These are phyloP conservation scores for Hippoglossus hippoglossus DNA, from an alignment of 2,797 vertebrate genomes.

Conservation along the genomic window DNA sequence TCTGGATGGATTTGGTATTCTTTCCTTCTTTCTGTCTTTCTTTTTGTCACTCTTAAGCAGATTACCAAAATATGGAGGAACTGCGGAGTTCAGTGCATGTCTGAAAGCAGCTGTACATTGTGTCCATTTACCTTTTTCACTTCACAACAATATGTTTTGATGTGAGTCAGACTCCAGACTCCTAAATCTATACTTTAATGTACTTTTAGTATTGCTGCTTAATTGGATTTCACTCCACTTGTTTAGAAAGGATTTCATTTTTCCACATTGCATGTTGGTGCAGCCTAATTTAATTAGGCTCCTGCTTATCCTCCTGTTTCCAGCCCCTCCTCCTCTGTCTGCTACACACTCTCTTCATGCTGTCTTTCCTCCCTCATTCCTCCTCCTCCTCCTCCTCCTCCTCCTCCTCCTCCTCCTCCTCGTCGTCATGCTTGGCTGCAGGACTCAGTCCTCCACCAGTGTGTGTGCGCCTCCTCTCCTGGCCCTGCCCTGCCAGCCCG, in stretches of 20 bases:
- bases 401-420: conserved; percentile 3
- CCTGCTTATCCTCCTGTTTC: neutral
- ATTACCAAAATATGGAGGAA: too few species aligned
- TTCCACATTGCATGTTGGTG: neutral
- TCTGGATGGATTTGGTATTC: too few species aligned
- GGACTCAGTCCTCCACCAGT: conserved; percentile 3
- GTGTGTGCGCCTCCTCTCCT: conserved; percentile 8
- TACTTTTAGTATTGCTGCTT: neutral
- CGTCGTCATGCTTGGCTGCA: conserved; percentile 4
- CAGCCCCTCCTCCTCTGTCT: neutral
- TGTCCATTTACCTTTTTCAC: too few species aligned
- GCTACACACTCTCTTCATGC: neutral
- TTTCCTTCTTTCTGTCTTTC: too few species aligned
- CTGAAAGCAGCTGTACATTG: too few species aligned
- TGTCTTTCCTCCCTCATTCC: neutral
- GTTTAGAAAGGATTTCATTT: neutral
- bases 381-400: conserved; percentile 1
- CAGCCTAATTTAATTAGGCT: conserved; percentile 40
- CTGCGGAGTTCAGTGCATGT: too few species aligned
- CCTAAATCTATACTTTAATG: neutral
- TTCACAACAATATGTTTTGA: too few species aligned
- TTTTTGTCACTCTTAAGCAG: too few species aligned
- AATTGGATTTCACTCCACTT: neutral
- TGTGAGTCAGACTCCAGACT: neutral
- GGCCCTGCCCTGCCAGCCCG: neutral